Evolutionary conservation across 2,888 invertebrate species (phyloP).

Genomic region (Orthonychiurus folsomi): DNA sequence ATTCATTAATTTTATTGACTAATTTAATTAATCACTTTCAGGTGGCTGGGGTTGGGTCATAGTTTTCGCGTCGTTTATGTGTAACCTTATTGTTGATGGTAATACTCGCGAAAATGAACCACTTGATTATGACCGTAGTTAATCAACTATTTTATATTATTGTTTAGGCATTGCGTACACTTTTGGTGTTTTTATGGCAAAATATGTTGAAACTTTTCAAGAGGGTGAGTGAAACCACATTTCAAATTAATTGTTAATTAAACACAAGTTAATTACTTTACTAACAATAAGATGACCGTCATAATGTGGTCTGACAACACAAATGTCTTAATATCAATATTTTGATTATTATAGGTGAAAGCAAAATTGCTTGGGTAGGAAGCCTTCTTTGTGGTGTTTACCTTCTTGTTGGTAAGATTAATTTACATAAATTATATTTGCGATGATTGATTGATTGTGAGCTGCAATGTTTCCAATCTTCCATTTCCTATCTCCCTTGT

Average conservation of each 20-base stretch:
- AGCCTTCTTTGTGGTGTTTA: conserved; percentile 92
- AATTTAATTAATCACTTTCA: too few relatives aligned
- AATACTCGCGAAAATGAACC: too few relatives aligned
- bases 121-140: too few relatives aligned
- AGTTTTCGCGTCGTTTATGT: conserved; percentile 91
- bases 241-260: too few relatives aligned
- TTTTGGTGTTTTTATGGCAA: conserved; percentile 83
- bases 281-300: background rate
- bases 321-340: background rate
- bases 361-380: conserved; percentile 60
- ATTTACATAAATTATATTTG: conserved; percentile 13
- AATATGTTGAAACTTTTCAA: conserved; percentile 69
- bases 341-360: conserved; percentile 55
- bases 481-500: too few relatives aligned
- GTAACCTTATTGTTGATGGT: conserved; percentile 97
- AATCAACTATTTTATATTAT: too few relatives aligned
- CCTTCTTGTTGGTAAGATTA: conserved; percentile 70
- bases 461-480: too few relatives aligned
- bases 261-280: background rate
- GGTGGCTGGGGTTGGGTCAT: conserved; percentile 91
- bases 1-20: too few relatives aligned
- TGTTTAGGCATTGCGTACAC: conserved; percentile 98
- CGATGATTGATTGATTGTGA: conserved; percentile 8
- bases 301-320: too few relatives aligned
- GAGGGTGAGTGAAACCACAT: conserved; percentile 64